These are phyloP conservation scores for Enteromius argenteus DNA, from an alignment of 2,797 vertebrate genomes.

Conservation along the genomic window DNA sequence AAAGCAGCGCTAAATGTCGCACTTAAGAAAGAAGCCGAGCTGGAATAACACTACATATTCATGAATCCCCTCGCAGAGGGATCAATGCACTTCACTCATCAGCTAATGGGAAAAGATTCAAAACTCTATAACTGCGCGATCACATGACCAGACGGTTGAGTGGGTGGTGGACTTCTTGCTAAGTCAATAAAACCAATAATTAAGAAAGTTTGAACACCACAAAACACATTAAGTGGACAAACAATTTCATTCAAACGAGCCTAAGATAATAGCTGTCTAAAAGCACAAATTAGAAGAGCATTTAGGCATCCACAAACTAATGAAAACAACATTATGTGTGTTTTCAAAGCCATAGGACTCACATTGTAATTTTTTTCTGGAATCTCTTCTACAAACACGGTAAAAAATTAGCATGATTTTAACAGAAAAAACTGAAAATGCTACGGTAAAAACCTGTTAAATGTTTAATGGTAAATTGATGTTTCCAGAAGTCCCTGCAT, in stretches of 20 bases:
- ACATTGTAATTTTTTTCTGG: not conserved
- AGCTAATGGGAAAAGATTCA: constrained; percentile 27
- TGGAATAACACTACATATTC: constrained; percentile 47
- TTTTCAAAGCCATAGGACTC: not conserved
- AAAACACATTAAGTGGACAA: not conserved
- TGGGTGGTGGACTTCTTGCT: not conserved
- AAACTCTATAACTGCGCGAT: not conserved
- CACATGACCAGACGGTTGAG: constrained; percentile 4
- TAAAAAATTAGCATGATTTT: no score
- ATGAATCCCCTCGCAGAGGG: constrained; percentile 23
- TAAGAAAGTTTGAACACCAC: not conserved
- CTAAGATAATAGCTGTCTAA: not conserved
- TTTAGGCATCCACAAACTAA: not conserved
- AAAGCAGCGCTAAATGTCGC: constrained; percentile 71
- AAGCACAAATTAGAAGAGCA: not conserved
- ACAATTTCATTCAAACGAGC: not conserved
- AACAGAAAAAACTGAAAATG: no score
- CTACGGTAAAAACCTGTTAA: no score
- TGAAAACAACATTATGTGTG: not conserved
- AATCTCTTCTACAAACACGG: not conserved
- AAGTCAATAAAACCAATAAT: constrained; percentile 38
- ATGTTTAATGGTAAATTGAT: no score
- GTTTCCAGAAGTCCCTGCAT: no score
- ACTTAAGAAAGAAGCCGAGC: constrained; percentile 41
- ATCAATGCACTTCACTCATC: constrained; percentile 29